A percentile compares a stretch with the other conserved stretches of the same genome.
These are phyloP conservation scores for Stichopus chloronotus DNA, from an alignment of 35 echinoderm and acorn worm genomes.

Conservation along the genomic window DNA sequence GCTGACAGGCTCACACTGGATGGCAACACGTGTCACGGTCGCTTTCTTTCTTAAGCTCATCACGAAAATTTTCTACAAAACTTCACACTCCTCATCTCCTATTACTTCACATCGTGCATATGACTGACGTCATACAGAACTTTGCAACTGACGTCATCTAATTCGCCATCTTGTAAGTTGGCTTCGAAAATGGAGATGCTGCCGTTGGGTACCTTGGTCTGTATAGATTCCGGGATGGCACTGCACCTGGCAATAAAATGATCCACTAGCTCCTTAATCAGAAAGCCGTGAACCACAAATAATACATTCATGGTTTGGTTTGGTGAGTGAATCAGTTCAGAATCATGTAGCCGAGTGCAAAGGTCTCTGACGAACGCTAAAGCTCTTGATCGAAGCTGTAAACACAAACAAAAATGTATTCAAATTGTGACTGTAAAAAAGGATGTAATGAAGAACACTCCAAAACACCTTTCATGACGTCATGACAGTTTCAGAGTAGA, in stretches of 20 bases:
- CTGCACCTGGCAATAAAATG: neutral
- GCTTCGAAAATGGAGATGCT: conserved; percentile 23
- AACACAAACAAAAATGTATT: neutral
- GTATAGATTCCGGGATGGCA: neutral
- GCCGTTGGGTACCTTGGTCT: neutral
- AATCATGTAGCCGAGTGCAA: neutral
- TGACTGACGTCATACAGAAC: conserved; percentile 6
- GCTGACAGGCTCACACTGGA: too few species aligned
- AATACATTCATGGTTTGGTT: neutral
- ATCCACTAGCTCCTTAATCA: conserved; percentile 25
- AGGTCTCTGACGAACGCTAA: neutral
- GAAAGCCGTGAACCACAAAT: conserved; percentile 27
- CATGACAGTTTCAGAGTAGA: neutral
- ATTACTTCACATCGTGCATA: neutral
- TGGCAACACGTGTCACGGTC: too few species aligned
- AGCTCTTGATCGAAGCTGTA: neutral
- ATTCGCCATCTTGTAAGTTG: neutral
- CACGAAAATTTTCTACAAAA: too few species aligned
- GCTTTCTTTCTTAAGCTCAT: too few species aligned
- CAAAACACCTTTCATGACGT: neutral
- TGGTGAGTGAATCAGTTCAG: neutral
- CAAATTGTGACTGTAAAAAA: neutral
- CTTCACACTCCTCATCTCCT: neutral
- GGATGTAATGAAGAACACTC: neutral
- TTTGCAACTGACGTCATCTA: conserved; percentile 7